Evolutionary conservation across 2,113 vertebrate genomes (phyloP).

Genomic region (Oenanthe oenanthe): DNA sequence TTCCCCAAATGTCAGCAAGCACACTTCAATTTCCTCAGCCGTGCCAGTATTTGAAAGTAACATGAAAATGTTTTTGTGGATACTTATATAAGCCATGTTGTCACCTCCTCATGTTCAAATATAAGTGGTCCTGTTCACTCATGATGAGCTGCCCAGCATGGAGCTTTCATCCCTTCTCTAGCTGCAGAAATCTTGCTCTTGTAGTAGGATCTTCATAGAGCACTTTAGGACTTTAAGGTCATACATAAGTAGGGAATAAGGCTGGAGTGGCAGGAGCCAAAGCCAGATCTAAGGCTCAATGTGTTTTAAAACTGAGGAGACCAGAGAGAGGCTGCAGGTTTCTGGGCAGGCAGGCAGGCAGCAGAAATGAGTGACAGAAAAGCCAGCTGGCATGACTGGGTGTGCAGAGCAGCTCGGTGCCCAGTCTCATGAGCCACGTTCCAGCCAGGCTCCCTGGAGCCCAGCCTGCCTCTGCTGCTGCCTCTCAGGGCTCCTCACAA

Average conservation of each 20-base stretch:
- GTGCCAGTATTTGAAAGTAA: background rate
- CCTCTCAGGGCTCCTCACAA: background rate
- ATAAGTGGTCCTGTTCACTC: background rate
- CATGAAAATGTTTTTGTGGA: background rate
- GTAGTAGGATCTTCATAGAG: background rate
- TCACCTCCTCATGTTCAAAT: background rate
- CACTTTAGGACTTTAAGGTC: background rate
- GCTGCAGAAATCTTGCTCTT: background rate
- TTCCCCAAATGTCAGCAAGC: background rate
- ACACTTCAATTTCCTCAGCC: background rate
- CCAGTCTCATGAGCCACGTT: rapidly evolving
- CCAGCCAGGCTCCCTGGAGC: background rate
- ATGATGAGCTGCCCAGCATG: background rate
- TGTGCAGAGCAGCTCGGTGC: rapidly evolving
- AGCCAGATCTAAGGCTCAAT: background rate
- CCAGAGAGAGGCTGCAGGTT: background rate
- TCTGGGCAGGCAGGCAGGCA: background rate
- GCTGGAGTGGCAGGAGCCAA: background rate
- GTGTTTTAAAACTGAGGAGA: background rate
- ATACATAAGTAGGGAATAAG: background rate
- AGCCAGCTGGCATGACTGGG: background rate
- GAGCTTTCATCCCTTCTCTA: background rate
- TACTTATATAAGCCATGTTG: background rate
- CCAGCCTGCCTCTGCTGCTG: background rate
- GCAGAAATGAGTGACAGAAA: background rate